These are phyloP conservation scores for Pycnonotus jocosus DNA, from an alignment of 2,113 vertebrate genomes.

Conservation along the genomic window DNA sequence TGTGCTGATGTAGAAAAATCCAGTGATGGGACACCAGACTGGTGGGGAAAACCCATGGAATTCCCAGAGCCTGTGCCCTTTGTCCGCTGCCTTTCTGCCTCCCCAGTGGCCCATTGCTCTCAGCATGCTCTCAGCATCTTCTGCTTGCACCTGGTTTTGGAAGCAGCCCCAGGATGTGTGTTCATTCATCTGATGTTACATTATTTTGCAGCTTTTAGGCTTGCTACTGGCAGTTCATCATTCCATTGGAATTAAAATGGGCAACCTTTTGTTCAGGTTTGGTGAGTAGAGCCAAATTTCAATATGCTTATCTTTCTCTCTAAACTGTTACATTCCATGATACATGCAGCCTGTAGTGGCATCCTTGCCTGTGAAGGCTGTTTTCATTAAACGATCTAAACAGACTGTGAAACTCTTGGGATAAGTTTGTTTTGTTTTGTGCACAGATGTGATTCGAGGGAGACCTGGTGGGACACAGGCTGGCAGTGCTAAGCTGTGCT, in stretches of 20 bases:
- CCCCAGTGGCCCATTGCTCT: not conserved
- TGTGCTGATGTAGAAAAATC: not conserved
- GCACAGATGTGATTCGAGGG: not conserved
- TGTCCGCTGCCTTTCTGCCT: not conserved
- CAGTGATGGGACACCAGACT: not conserved
- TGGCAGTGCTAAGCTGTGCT: not conserved
- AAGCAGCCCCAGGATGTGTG: not conserved
- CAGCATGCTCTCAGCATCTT: not conserved
- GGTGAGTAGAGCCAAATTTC: not conserved
- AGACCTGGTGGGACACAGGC: not conserved
- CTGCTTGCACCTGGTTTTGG: not conserved
- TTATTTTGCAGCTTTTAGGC: not conserved
- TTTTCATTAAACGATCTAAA: not conserved
- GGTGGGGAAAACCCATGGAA: not conserved
- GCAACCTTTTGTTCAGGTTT: not conserved
- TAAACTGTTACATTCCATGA: not conserved
- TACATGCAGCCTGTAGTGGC: not conserved
- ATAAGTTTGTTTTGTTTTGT: not conserved
- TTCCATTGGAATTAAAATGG: not conserved
- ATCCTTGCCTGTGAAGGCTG: not conserved
- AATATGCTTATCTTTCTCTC: not conserved
- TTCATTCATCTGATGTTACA: accelerated
- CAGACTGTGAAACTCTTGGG: not conserved
- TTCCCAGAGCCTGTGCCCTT: not conserved
- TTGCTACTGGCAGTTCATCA: not conserved